Evolutionary conservation across 1,140 invertebrate genomes (phyloP).

Genomic region (Atopsyche davidsoni): DNA sequence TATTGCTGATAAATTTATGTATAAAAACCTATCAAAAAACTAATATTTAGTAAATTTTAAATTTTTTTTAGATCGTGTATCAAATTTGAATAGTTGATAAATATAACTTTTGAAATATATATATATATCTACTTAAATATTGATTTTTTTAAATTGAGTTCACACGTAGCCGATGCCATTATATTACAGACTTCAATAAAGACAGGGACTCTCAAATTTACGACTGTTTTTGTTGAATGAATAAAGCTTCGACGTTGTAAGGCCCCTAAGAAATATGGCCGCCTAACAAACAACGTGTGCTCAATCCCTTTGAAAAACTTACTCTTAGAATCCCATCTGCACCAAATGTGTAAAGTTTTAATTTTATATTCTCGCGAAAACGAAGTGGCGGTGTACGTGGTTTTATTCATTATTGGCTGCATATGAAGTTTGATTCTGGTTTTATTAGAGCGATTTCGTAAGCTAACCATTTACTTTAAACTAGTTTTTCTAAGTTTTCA

Average conservation of each 20-base stretch:
- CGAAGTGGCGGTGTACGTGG: conserved; percentile 10
- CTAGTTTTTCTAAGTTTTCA: too few species aligned
- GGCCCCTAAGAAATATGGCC: conserved; percentile 8
- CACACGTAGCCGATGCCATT: too few species aligned
- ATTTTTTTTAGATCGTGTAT: too few species aligned
- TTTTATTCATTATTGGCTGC: conserved; percentile 20
- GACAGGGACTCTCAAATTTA: conserved; percentile 10
- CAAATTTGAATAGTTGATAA: too few species aligned
- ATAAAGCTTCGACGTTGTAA: neutral
- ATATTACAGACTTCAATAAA: conserved; percentile 8
- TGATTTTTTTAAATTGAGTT: too few species aligned
- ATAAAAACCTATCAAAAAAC: too few species aligned
- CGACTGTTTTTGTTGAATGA: conserved; percentile 10
- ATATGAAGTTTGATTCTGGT: conserved; percentile 14
- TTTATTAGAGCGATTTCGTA: too few species aligned
- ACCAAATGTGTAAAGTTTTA: conserved; percentile 28
- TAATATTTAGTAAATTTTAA: too few species aligned
- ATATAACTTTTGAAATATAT: too few species aligned
- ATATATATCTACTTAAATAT: too few species aligned
- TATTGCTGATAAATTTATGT: too few species aligned
- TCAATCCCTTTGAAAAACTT: conserved; percentile 18
- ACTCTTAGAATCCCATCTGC: conserved; percentile 22
- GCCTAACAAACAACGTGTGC: neutral
- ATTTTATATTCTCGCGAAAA: conserved; percentile 20
- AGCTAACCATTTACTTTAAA: too few species aligned